Percentiles rank a stretch among this genome's conserved stretches.
Evolutionary conservation across 2,888 invertebrate genomes (phyloP).

Genomic region (Peribatodes rhomboidaria): DNA sequence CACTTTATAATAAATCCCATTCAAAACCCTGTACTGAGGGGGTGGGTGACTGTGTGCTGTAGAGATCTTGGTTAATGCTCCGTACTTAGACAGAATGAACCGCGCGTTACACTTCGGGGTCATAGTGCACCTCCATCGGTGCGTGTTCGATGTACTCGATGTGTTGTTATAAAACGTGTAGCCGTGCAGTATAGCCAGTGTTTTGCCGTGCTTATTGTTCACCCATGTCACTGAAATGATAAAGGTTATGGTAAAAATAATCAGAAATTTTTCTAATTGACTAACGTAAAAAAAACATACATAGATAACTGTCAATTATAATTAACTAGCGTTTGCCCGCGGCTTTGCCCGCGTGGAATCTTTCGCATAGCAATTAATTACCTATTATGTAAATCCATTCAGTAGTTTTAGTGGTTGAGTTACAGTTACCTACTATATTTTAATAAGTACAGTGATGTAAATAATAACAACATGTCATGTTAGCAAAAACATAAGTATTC

Average conservation of each 20-base stretch:
- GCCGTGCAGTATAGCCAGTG: slow-evolving; percentile 49
- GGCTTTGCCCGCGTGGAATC: too few relatives aligned
- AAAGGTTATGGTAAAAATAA: not conserved
- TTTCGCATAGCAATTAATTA: too few relatives aligned
- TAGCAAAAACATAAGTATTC: too few relatives aligned
- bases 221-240: slow-evolving; percentile 38
- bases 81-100: slow-evolving; percentile 31
- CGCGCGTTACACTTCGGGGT: slow-evolving; percentile 36
- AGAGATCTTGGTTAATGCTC: slow-evolving; percentile 15
- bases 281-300: too few relatives aligned
- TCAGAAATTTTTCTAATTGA: too few relatives aligned
- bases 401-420: too few relatives aligned
- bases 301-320: too few relatives aligned
- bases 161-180: slow-evolving; percentile 47
- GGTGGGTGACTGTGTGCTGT: slow-evolving; percentile 48
- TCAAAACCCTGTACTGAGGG: slow-evolving; percentile 33
- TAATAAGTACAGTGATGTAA: too few relatives aligned
- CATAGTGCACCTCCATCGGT: slow-evolving; percentile 38
- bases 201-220: slow-evolving; percentile 47
- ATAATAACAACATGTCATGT: too few relatives aligned
- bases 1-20: slow-evolving; percentile 39
- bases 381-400: too few relatives aligned
- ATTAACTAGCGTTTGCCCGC: too few relatives aligned
- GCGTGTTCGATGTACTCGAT: slow-evolving; percentile 4
- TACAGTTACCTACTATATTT: too few relatives aligned